These are phyloP conservation scores for Sciurus carolinensis DNA, from an alignment of 2,797 vertebrate genomes.

Conservation along the genomic window DNA sequence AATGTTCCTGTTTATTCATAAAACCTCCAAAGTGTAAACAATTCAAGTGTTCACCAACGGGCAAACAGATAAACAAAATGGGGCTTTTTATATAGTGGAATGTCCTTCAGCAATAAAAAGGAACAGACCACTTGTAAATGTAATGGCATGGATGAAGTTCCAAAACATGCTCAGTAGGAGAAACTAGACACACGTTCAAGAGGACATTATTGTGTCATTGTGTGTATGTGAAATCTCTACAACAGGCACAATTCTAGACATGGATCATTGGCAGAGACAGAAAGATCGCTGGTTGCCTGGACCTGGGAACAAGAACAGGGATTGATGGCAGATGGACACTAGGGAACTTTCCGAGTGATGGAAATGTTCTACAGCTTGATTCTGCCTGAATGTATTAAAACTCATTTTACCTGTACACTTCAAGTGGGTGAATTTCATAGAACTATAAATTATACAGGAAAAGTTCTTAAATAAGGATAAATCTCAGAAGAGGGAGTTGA, in stretches of 20 bases:
- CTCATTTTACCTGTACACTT: neutral
- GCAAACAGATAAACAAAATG: neutral
- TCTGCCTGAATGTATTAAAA: neutral
- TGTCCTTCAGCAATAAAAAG: neutral
- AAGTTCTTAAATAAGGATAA: neutral
- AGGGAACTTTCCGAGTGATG: neutral
- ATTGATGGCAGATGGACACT: neutral
- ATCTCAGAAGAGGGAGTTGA: neutral
- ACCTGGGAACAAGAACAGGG: neutral
- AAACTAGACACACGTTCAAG: neutral
- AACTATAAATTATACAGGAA: neutral
- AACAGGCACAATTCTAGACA: neutral
- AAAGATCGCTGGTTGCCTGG: neutral
- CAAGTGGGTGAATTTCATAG: neutral
- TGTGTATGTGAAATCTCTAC: neutral
- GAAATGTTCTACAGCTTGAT: neutral
- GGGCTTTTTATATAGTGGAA: neutral
- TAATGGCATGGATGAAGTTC: neutral
- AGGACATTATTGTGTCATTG: neutral
- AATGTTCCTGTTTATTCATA: neutral
- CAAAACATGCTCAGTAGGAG: constrained; percentile 7
- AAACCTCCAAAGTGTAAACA: neutral
- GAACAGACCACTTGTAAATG: neutral
- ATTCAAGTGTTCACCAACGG: neutral
- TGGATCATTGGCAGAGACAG: neutral